Percentiles rank a stretch among this genome's conserved stretches.
Evolutionary conservation across 2,888 invertebrate genomes (phyloP).

Genomic region (Cantharis flavilabris): DNA sequence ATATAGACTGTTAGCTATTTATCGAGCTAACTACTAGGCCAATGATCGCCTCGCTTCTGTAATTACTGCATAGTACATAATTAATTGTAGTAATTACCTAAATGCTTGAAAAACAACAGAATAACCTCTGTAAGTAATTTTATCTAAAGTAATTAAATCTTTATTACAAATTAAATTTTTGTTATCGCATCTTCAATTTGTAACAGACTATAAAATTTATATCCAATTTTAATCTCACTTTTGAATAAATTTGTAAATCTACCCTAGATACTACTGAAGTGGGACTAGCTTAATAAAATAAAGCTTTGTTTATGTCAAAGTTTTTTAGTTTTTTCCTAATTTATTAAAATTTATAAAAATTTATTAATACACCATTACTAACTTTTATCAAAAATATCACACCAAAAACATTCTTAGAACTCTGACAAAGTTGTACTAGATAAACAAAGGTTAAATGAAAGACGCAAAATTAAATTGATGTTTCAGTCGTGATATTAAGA

Average conservation of each 20-base stretch:
- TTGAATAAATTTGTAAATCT: not conserved
- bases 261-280: not conserved
- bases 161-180: not conserved
- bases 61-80: too few species aligned
- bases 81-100: not conserved
- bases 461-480: conserved; percentile 2
- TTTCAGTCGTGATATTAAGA: not conserved
- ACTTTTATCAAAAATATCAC: conserved; percentile 24
- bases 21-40: too few species aligned
- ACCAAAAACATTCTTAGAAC: conserved; percentile 11
- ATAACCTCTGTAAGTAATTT: not conserved
- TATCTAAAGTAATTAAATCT: not conserved
- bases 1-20: too few species aligned
- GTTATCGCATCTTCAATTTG: not conserved
- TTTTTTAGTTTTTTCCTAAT: not conserved
- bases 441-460: conserved; percentile 23
- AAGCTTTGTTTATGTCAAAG: not conserved
- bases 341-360: conserved; percentile 12
- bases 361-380: conserved; percentile 3
- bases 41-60: too few species aligned
- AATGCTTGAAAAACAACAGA: not conserved
- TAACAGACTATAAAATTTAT: not conserved
- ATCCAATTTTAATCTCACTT: not conserved
- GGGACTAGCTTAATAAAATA: not conserved
- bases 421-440: conserved; percentile 22